Base-by-base conservation (phyloP, 2,113 vertebrate species). In the Entomyzon cyanotis region DNA sequence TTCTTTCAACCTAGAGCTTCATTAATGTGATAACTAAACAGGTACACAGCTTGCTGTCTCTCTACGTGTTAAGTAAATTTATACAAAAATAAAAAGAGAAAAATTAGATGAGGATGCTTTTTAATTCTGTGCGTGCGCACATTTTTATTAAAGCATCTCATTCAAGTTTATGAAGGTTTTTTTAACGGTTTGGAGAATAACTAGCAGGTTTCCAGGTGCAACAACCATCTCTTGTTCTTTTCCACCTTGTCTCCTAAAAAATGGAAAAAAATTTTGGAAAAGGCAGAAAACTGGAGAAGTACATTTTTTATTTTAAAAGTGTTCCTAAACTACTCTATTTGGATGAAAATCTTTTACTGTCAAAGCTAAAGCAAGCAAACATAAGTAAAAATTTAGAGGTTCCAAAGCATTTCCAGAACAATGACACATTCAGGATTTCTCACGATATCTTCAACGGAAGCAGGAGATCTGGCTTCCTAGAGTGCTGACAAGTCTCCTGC, bases 21-120 rank as follows among this genome's bases (percentile, higher is more conserved):
- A 93, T 90, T 93, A 93, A 89, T 23, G 68, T 68, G 86, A 60
- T 93, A 97, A 89, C 83, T 77, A 70, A 95, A 68, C 86, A 94
- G 84, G 56, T 93, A 90, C 86, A 87, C 56, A 88, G 86, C 64
- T 86, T 1, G 0, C 87, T 85, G 55, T 52, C 79, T 84, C 79
- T 63, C 80, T 78, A 39, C 0, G 0, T 2, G 5, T 87, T 63
- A 87, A 84, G 20, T 37, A 75, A 82, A 93, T 89, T 89, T 81
- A 92, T 44, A 94, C n/a, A 94, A 77, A 67, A 74, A 84, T 27
- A 93, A 91, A 85, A 68, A 37, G 27, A 91, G 64, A 65, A 94
- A 95, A 79, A 60, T 23, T 25, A 80, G 33, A 63, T 47, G 52
- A 77, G 13, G 56, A 84, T 41, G 35, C 35, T 70, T 84, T 56